A percentile compares a stretch with the other conserved stretches of the same genome.
These are phyloP conservation scores for Sylvilagus floridanus DNA, from an alignment of 2,797 vertebrate species.

Conservation along the genomic window DNA sequence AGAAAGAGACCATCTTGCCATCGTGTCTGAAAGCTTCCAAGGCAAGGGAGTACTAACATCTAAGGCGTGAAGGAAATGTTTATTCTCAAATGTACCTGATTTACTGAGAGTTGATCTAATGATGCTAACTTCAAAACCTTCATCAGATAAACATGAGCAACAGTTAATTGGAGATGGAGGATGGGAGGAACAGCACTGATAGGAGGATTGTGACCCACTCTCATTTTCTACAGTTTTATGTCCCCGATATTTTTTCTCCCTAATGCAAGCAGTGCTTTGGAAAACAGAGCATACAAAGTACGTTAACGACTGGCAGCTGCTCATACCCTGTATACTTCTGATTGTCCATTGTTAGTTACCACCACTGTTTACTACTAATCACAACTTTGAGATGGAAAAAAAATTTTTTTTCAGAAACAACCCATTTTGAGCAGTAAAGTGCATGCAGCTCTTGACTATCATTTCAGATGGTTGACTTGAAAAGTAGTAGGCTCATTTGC, in stretches of 20 bases:
- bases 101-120: not conserved
- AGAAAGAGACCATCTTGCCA: not conserved
- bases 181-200: not conserved
- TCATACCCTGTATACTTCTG: constrained; percentile 69
- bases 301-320: constrained; percentile 80
- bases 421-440: not conserved
- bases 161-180: not conserved
- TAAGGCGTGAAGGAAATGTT: rapidly evolving
- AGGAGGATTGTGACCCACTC: constrained; percentile 4
- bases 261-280: constrained; percentile 48
- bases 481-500: not conserved
- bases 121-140: not conserved
- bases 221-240: constrained; percentile 7
- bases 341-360: constrained; percentile 78
- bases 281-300: constrained; percentile 63
- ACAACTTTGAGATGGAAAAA: constrained; percentile 67
- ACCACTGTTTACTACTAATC: constrained; percentile 74
- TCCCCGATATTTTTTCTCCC: not conserved
- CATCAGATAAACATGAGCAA: not conserved
- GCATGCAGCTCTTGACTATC: not conserved
- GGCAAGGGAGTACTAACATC: not conserved
- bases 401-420: not conserved
- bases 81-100: not conserved
- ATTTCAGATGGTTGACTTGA: constrained; percentile 41
- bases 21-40: not conserved